Evolutionary conservation across 2,888 invertebrate genomes (phyloP).

Genomic region (Hydropsyche betteni): DNA sequence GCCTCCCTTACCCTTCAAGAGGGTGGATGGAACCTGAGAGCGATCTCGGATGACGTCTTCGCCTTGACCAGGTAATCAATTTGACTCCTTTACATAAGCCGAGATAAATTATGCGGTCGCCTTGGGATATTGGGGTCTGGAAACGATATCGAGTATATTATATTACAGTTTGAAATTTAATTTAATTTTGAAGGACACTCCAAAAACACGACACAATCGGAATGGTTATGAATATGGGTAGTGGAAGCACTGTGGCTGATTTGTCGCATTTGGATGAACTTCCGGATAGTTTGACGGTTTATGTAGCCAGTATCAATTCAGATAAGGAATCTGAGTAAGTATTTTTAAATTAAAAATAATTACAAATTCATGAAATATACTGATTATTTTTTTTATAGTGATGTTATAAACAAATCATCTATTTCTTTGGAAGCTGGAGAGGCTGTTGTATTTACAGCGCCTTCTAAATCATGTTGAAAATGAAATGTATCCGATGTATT

Average conservation of each 20-base stretch:
- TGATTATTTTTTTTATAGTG: conserved; percentile 40
- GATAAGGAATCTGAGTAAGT: conserved; percentile 56
- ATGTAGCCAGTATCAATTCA: conserved; percentile 58
- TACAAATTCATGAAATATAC: not conserved
- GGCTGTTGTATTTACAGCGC: conserved; percentile 41
- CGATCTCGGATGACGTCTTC: conserved; percentile 51
- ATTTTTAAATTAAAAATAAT: conserved; percentile 1
- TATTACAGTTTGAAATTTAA: conserved; percentile 17
- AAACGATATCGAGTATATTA: no score
- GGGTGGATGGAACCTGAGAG: conserved; percentile 58
- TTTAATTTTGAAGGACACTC: conserved; percentile 51
- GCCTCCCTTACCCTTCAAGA: conserved; percentile 59
- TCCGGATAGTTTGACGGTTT: conserved; percentile 55
- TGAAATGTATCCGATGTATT: no score
- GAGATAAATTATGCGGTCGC: not conserved
- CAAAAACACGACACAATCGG: conserved; percentile 25
- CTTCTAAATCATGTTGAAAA: conserved; percentile 6
- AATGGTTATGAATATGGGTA: conserved; percentile 45
- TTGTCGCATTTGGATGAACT: conserved; percentile 52
- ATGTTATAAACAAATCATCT: conserved; percentile 26
- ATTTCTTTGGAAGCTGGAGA: conserved; percentile 43
- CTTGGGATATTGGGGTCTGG: no score
- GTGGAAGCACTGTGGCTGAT: conserved; percentile 37
- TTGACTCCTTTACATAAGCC: not conserved
- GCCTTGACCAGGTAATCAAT: conserved; percentile 52